phyloP scores from a whole-genome alignment of 2,797 vertebrate species.

The Aulostomus chinensis region DNA sequence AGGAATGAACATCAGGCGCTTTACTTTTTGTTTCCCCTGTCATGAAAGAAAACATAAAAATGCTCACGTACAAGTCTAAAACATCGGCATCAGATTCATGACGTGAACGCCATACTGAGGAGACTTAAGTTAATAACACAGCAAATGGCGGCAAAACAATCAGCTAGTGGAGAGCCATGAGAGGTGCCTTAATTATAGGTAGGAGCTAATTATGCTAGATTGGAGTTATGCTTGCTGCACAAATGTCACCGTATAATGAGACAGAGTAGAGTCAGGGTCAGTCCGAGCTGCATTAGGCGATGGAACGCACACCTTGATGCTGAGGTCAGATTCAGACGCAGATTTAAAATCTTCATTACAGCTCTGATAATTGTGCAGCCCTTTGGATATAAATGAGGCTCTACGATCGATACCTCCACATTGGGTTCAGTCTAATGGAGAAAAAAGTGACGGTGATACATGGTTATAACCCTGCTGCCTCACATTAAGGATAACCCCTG shows the following conservation, averaged over 20 bases:
- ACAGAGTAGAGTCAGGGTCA: conserved; percentile 41
- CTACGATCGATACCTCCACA: conserved; percentile 42
- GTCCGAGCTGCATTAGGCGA: conserved; percentile 7
- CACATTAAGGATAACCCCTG: conserved; percentile 59
- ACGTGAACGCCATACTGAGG: too few species aligned
- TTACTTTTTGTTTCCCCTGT: too few species aligned
- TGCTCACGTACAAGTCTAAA: too few species aligned
- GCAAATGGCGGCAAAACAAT: conserved; percentile 53
- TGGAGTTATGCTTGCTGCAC: conserved; percentile 50
- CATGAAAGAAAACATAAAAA: too few species aligned
- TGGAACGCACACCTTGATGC: conserved; percentile 26
- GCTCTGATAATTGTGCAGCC: conserved; percentile 43
- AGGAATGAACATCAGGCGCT: too few species aligned
- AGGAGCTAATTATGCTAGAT: conserved; percentile 62
- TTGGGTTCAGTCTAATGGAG: conserved; percentile 42
- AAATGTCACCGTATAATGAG: conserved; percentile 66
- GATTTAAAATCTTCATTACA: conserved; percentile 57
- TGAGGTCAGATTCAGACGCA: conserved; percentile 36
- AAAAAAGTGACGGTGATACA: conserved; percentile 45
- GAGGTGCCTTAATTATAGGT: conserved; percentile 66
- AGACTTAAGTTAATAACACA: conserved; percentile 59
- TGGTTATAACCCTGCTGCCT: conserved; percentile 32
- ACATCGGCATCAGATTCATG: too few species aligned
- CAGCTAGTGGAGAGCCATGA: conserved; percentile 44
- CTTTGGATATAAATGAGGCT: conserved; percentile 60